phyloP scores from a whole-genome alignment of 2,797 vertebrate species.

The Leucoraja ocellata region DNA sequence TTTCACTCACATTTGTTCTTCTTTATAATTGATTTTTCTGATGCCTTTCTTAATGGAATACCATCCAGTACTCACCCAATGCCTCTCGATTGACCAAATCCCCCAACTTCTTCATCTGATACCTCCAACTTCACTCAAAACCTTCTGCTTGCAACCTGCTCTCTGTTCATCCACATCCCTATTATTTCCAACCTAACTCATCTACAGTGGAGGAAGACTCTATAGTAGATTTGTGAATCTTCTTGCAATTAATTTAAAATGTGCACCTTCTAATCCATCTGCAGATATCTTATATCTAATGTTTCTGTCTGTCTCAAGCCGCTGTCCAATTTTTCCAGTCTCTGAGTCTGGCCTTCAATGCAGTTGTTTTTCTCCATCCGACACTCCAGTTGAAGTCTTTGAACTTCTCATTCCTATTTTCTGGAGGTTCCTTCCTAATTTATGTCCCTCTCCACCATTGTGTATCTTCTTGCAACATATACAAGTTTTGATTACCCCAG shows the following conservation, averaged over 20 bases:
- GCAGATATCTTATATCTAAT: neutral
- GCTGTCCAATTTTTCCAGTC: neutral
- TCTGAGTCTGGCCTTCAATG: neutral
- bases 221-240: neutral
- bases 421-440: neutral
- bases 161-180: neutral
- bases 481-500: neutral
- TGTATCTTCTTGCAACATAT: neutral
- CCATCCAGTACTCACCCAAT: neutral
- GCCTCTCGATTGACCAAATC: neutral
- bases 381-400: neutral
- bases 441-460: neutral
- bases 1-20: neutral
- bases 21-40: neutral
- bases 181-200: neutral
- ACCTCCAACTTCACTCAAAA: neutral
- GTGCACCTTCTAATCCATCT: neutral
- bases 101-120: neutral
- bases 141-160: neutral
- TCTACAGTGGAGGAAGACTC: neutral
- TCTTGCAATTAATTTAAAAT: neutral
- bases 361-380: neutral
- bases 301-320: neutral
- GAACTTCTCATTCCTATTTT: neutral
- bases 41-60: neutral